Base-by-base conservation (phyloP, 2,797 vertebrate species). In the Cirrhinus molitorella region DNA sequence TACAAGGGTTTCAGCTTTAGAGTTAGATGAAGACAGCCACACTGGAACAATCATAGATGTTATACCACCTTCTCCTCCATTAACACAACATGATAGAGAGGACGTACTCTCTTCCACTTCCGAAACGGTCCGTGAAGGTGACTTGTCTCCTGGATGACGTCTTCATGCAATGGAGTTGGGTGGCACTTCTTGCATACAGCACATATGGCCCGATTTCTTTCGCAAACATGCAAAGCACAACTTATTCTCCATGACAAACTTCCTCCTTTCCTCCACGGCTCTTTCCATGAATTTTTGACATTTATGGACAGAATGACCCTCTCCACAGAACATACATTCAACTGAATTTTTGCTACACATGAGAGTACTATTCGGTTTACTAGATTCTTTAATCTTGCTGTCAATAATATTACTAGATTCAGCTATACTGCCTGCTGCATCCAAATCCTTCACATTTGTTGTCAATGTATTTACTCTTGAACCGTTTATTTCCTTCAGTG, bases 161-260 rank as follows among this genome's bases (percentile, higher is more conserved):
- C 59, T 49, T 82, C 53, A 25, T 82, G 80, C 4, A 82, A 31
- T 6, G 55, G 43, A 59, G 80, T 63, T 11, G 68, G 68, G 9
- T 81, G 71, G 17, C 12, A 34, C 28, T n/a, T 73, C 25, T 82
- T 74, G 10, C 57, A 82, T 34, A 66, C 17, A 10, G 3, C 16
- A 40, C 65, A 67, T 1, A 37, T 8, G 16, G 37, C 14, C 12
- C 21, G 51, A n/a, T 61, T 51, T 21, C 47, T 12, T 51, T 37
- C 40, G 51, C 8, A 74, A 57, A 1, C 70, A 65, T 37, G 37
- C 49, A n/a, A 85, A 85, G 47, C 84, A 82, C 55, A 85, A 16
- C 28, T 71, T 85, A 65, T 82, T 85, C 14, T 82, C 84, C 40
- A 40, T 28, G 11, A 82, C 43, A 55, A 81, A 81, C 43, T 51